Conservation (phyloP, 2,113 vertebrate species). For the Albula goreensis region DNA sequence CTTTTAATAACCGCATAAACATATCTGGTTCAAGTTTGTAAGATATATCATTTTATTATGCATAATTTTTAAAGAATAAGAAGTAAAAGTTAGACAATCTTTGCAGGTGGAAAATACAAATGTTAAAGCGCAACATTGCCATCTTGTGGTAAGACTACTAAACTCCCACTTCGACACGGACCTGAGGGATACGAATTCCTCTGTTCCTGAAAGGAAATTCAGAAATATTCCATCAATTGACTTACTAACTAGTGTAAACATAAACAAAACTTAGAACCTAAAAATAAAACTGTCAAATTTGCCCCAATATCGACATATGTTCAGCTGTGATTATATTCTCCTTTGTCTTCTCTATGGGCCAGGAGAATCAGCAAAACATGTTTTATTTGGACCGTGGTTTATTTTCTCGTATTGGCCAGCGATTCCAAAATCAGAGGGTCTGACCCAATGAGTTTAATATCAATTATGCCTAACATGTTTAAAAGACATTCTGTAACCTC, state of each 20-base stretch:
- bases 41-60: background rate
- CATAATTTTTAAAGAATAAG: background rate
- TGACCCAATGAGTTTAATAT: background rate
- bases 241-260: background rate
- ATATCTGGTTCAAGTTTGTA: background rate
- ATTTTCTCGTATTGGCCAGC: background rate
- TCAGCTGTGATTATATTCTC: no score
- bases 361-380: no score
- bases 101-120: background rate
- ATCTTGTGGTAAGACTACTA: background rate
- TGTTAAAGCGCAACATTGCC: constrained; percentile 6
- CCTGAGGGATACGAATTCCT: background rate
- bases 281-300: background rate
- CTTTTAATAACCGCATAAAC: background rate
- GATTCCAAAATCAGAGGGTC: background rate
- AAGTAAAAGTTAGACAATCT: background rate
- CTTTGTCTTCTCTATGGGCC: no score
- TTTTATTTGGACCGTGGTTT: background rate
- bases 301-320: background rate
- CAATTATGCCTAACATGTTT: background rate
- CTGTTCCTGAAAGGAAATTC: background rate
- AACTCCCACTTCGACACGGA: background rate
- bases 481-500: background rate
- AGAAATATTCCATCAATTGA: background rate
- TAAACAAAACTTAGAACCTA: background rate